These are phyloP conservation scores for Stenoptilia bipunctidactyla DNA, from an alignment of 2,888 invertebrate species.

Conservation along the genomic window DNA sequence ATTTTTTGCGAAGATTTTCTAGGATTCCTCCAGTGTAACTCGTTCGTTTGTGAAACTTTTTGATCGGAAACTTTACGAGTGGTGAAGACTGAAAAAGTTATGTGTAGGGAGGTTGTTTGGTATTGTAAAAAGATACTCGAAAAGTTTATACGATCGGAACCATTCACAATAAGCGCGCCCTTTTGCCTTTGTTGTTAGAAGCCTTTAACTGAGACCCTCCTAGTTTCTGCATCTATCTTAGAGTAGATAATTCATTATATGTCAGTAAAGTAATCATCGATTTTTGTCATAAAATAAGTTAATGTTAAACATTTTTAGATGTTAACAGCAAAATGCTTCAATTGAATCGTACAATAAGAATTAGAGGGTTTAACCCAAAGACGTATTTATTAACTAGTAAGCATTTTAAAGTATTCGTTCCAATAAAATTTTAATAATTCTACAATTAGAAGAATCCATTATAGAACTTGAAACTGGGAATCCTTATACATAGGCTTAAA, in stretches of 20 bases:
- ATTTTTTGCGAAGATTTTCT: constrained; percentile 45
- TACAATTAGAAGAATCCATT: constrained; percentile 18
- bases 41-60: constrained; percentile 52
- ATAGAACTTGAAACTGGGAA: constrained; percentile 34
- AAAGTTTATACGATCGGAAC: constrained; percentile 44
- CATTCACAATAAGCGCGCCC: constrained; percentile 31
- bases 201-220: constrained; percentile 54
- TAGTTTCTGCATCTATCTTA: constrained; percentile 51
- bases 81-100: constrained; percentile 66
- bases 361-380: constrained; percentile 46
- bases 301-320: constrained; percentile 57
- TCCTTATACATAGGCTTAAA: constrained; percentile 33
- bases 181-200: constrained; percentile 62
- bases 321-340: constrained; percentile 46
- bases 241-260: constrained; percentile 53
- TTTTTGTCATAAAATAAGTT: constrained; percentile 44
- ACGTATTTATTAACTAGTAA: constrained; percentile 25
- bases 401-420: constrained; percentile 28
- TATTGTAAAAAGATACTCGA: constrained; percentile 42
- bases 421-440: constrained; percentile 25
- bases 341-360: constrained; percentile 8
- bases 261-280: constrained; percentile 54
- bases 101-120: constrained; percentile 51
- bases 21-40: constrained; percentile 45
- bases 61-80: constrained; percentile 59